These are phyloP conservation scores for Nomada goodeniana DNA, from an alignment of 2,888 invertebrate genomes.

Conservation along the genomic window DNA sequence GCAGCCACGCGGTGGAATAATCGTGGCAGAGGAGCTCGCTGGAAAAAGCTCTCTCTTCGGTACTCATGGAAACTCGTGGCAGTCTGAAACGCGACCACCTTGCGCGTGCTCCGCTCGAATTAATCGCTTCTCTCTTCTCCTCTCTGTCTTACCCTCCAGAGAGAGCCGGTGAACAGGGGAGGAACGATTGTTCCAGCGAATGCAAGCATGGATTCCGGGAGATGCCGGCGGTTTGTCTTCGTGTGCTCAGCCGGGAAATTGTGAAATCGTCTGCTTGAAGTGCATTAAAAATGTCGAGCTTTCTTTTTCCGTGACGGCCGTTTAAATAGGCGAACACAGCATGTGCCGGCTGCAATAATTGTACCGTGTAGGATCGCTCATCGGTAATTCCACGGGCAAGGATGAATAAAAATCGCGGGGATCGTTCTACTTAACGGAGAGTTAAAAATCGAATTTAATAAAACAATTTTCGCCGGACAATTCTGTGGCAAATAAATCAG, in stretches of 20 bases:
- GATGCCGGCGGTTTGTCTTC: conserved; percentile 6
- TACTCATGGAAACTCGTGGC: conserved; percentile 19
- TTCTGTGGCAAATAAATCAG: no score
- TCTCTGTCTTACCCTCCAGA: background rate
- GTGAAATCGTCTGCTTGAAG: background rate
- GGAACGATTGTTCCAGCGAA: conserved; percentile 1
- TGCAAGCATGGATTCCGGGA: background rate
- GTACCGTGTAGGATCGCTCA: no score
- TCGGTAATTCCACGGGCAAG: no score
- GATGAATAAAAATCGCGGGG: no score
- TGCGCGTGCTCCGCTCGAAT: conserved; percentile 22
- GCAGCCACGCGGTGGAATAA: conserved; percentile 42
- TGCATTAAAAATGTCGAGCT: background rate
- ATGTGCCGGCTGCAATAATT: no score
- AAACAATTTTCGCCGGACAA: no score
- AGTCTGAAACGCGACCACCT: conserved; percentile 26
- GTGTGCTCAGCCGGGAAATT: background rate
- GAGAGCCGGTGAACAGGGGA: background rate
- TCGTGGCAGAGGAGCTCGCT: conserved; percentile 20
- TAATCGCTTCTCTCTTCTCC: conserved; percentile 37
- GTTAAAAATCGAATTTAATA: no score
- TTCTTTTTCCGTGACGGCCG: no score
- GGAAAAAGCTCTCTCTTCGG: conserved; percentile 34
- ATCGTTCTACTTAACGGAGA: no score
- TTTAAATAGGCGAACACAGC: no score